Base-by-base conservation (phyloP, 2,113 vertebrate genomes). In the Centropus unirufus region DNA sequence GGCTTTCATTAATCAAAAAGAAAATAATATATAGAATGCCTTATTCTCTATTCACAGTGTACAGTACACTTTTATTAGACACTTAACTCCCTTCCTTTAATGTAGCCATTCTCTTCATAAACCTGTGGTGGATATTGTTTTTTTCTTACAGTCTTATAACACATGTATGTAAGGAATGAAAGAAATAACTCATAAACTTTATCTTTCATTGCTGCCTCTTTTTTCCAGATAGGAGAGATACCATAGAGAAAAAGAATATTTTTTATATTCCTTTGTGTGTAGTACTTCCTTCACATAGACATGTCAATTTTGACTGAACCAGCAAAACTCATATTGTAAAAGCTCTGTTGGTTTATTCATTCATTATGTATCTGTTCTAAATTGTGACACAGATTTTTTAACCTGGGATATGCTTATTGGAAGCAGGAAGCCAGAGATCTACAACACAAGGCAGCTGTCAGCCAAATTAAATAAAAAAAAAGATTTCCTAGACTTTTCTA, bases 381-480 rank as follows among this genome's bases (percentile, higher is more conserved):
- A 74, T 29, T 52, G 46, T 84, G 86, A 96, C 97, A 91, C 63
- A 89, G 61, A 32, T n/a, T 61, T 91, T 81, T 90, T 89, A 93
- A 79, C 88, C 61, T 66, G 84, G 64, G 42, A 78, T 82, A 83
- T 85, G 83, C 84, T 95, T 90, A 77, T 42, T 47, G 62, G 90
- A 97, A 97, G 67, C 68, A 93, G 89, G 96, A 96, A 89, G 97
- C 84, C 86, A 90, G 94, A 95, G 81, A 83, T 97, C 95, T 96
- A 82, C 72, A 80, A 85, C 83, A 95, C 47, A 94, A 96, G 95
- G 92, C 87, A 97, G 88, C 84, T 96, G 83, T 89, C 89, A 97
- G 95, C 86, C 76, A 97, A 95, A 97, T 94, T 93, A 96, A 97
- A 97, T 93, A 85, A 96, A 97, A 96, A 49, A 49, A 51, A 90